phyloP scores from a whole-genome alignment of 2,113 vertebrate genomes.

The Tricholaema leucomelas region DNA sequence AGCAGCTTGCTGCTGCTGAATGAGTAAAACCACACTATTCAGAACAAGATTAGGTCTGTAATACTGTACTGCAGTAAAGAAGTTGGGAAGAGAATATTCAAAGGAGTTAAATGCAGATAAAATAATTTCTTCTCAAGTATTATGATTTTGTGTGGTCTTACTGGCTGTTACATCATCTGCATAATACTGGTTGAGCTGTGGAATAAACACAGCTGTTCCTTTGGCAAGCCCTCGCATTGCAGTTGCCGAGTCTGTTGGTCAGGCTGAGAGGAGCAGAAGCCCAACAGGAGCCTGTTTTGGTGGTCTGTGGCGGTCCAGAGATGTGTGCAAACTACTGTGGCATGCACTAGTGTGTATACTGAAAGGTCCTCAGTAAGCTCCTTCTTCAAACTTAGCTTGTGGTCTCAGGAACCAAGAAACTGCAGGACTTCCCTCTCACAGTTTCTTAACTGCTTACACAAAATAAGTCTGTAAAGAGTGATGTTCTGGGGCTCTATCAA shows the following conservation, averaged over 20 bases:
- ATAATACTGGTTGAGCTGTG: background rate
- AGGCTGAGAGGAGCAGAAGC: background rate
- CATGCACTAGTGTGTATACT: background rate
- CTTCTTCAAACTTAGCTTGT: background rate
- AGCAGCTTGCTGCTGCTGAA: slow-evolving; percentile 12
- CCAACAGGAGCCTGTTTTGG: background rate
- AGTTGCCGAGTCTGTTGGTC: background rate
- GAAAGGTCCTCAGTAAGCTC: background rate
- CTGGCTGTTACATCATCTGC: background rate
- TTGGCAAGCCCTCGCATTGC: background rate
- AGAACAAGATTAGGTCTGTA: background rate
- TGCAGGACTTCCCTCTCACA: background rate
- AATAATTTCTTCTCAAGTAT: background rate
- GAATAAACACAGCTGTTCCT: background rate
- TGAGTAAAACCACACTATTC: background rate
- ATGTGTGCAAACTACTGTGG: background rate
- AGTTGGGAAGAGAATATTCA: background rate
- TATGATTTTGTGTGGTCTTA: background rate
- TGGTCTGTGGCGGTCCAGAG: background rate
- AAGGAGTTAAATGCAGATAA: background rate
- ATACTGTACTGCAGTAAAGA: background rate
- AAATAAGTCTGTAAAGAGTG: background rate
- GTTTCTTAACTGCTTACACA: background rate
- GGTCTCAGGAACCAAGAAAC: background rate
- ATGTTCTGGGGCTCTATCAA: background rate